Evolutionary conservation across 2,888 invertebrate genomes (phyloP), one percentile per base, ranked within the genome.

Genomic region (Pyrrhosoma nymphula): DNA sequence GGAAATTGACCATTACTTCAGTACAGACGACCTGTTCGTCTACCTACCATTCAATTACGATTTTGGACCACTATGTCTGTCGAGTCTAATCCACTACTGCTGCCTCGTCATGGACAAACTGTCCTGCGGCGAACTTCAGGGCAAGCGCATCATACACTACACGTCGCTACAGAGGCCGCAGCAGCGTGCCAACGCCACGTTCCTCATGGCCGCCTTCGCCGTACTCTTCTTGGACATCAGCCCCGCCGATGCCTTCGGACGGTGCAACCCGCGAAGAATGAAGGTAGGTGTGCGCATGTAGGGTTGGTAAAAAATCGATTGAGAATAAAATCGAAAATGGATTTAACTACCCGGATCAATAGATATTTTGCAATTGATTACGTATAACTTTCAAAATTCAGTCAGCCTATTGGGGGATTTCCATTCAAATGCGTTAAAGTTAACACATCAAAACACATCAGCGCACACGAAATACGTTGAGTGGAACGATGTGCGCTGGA

Each of bases 101-200:
- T 35, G 60, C 23, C 60, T 88, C 20, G n/a, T 95, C 35, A 95
- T 88, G 56, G 26, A 23, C 35, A 95, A 95, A 30, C 39, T 95
- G 55, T 47, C n/a, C 88, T 30, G 60, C 56, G 39, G 26, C 30
- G 39, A 47, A 23, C 75, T 88, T 23, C 55, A 47, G 23, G 39
- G n/a, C 30, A 95, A 95, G 39, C 75, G 88, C 35, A 95, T 95
- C 47, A 39, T 95, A 10, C 95, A 95, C 20, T 95, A 88, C 88
- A 88, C 88, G 20, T 63, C 88, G 4, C 88, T 88, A 0, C 8
- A 39, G n/a, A 30, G n/a, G 14, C 95, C 95, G n/a, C 14, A 95
- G 18, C 4, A 55, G 30, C 30, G 88, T 1, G 88, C 88, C 35
- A 95, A 95, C 23, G 88, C 88, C 26, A 69, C 56, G 16, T n/a